Conservation (phyloP, 2,113 vertebrate genomes). For the Protomyctophum bolini region DNA sequence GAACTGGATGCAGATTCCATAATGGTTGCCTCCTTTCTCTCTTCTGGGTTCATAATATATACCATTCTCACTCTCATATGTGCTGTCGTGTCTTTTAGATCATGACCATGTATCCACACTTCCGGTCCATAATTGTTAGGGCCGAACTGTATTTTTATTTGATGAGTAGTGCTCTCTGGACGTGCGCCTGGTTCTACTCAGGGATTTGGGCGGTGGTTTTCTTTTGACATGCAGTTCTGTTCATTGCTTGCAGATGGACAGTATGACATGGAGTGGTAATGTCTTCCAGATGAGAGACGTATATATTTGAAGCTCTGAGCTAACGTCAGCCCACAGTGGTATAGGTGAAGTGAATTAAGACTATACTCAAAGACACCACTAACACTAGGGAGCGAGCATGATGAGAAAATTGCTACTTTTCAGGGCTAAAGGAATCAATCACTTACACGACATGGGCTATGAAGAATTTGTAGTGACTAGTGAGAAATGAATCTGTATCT, state of each 20-base stretch:
- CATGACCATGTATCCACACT: conserved; percentile 45
- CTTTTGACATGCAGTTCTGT: conserved; percentile 60
- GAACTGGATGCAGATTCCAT: conserved; percentile 49
- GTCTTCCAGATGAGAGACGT: conserved; percentile 66
- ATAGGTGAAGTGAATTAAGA: conserved; percentile 25
- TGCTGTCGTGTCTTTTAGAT: conserved; percentile 49
- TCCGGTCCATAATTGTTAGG: conserved; percentile 64
- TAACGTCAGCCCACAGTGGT: conserved; percentile 44
- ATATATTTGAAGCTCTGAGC: conserved; percentile 55
- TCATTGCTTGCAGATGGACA: conserved; percentile 75
- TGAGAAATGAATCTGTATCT: no score
- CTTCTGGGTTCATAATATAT: conserved; percentile 22
- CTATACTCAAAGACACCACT: conserved; percentile 16
- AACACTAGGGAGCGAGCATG: not conserved
- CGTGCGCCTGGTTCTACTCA: conserved; percentile 63
- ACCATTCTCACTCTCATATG: conserved; percentile 37
- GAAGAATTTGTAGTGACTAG: not conserved
- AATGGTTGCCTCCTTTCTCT: conserved; percentile 11
- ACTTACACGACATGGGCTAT: conserved; percentile 7
- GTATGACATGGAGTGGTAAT: conserved; percentile 68
- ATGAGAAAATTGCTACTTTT: conserved; percentile 13
- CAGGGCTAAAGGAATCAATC: not conserved
- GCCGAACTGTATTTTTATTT: conserved; percentile 61
- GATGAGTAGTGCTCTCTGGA: conserved; percentile 63
- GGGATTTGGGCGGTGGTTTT: conserved; percentile 57